Evolutionary conservation across 2,888 invertebrate genomes (phyloP), one percentile per base, ranked within the genome.

Genomic region (Nomada fucata): DNA sequence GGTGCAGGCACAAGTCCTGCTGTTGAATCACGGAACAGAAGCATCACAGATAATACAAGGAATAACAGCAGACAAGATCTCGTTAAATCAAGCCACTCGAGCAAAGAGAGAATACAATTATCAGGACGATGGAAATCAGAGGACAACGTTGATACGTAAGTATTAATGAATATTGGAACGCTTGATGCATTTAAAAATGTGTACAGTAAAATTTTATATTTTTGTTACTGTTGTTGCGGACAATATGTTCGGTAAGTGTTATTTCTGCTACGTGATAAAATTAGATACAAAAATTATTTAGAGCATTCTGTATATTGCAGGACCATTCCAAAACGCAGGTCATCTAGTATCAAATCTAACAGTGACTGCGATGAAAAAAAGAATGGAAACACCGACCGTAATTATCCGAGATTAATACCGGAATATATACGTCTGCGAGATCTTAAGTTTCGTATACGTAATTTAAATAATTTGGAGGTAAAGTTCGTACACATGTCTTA

Each of bases 1-100:
- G 90, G 92, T 92, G 91, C 93, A 93, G 92, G 91, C 92, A 89
- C 89, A 88, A 84, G 86, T 87, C 86, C 89, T 89, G 89, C 89
- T 86, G 83, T 64, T 83, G 86, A 79, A 78, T 70, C 86, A 87
- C 71, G 83, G 82, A 80, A 68, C 76, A 52, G 53, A 76, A 65
- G 85, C 57, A 18, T 77, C 74, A 65, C 73, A 53, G 71, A 73
- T 3, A 47, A 57, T 11, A 18, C 42, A 47, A 15, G 29, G 13
- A 81, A 20, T 18, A 53, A 23, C 11, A 18, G 9, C 4, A 13
- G 20, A 15, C 42, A 55, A 52, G n/a, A 42, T 59, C 29, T 2
- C n/a, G 53, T 18, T 13, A 47, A 11, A 29, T 26, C 44, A 15
- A 2, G 3, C 1, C 23, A 15, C 26, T 42, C 61, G 36, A 29